A percentile compares a stretch with the other conserved stretches of the same genome.
phyloP scores from a whole-genome alignment of 2,113 vertebrate species.

The Balaenoptera acutorostrata region DNA sequence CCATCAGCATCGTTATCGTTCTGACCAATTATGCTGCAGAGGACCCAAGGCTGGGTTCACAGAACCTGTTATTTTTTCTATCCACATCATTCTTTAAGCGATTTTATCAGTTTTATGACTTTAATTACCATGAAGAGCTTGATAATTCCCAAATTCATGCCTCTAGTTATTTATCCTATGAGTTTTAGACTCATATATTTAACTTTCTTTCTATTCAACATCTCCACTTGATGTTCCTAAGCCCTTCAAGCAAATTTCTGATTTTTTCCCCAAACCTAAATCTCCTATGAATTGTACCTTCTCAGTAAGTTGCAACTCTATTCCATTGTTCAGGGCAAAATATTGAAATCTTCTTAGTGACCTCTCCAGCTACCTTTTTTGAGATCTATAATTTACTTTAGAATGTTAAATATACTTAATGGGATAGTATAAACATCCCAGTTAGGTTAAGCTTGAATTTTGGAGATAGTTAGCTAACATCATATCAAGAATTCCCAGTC shows the following conservation, averaged over 20 bases:
- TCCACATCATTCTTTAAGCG: neutral
- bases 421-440: neutral
- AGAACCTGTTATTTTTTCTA: neutral
- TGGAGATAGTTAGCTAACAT: neutral
- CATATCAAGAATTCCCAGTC: neutral
- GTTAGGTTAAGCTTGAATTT: neutral
- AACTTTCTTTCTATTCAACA: neutral
- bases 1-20: accelerated
- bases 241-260: neutral
- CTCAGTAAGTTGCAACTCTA: neutral
- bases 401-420: neutral
- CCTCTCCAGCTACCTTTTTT: neutral
- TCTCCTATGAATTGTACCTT: neutral
- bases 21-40: neutral
- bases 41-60: neutral
- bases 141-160: neutral
- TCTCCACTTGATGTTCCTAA: neutral
- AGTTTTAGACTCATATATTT: neutral
- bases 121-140: neutral
- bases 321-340: neutral
- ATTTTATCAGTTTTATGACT: neutral
- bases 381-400: neutral
- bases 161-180: neutral
- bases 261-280: neutral
- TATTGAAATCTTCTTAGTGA: neutral